phyloP scores from a whole-genome alignment of 1,140 invertebrate genomes.

The Parasteatoda tepidariorum region DNA sequence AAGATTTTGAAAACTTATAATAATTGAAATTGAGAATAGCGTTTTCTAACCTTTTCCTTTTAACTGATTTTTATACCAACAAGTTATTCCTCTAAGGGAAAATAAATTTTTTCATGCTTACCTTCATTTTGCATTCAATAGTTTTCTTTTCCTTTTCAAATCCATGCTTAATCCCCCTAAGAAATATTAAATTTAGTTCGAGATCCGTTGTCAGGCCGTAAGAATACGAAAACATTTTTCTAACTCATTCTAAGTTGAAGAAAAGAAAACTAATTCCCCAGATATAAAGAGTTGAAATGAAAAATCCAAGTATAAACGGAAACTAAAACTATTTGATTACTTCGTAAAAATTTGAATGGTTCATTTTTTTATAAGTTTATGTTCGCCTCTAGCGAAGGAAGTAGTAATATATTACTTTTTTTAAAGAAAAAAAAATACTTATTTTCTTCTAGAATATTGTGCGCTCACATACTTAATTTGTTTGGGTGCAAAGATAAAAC shows the following conservation, averaged over 20 bases:
- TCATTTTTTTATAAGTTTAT: conserved; percentile 40
- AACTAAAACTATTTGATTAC: conserved; percentile 58
- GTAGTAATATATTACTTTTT: conserved; percentile 37
- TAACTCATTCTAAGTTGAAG: background rate
- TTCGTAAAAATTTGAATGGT: conserved; percentile 57
- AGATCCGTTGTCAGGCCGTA: conserved; percentile 13
- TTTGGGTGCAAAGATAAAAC: conserved; percentile 16
- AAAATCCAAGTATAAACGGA: conserved; percentile 53
- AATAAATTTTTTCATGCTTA: background rate
- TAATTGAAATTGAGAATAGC: too few relatives aligned
- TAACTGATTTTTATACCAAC: background rate
- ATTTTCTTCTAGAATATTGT: conserved; percentile 20
- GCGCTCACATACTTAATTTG: conserved; percentile 45
- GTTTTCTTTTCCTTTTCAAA: conserved; percentile 15
- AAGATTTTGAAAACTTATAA: too few relatives aligned
- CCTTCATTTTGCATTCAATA: conserved; percentile 31
- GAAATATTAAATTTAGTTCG: conserved; percentile 57
- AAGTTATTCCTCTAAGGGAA: conserved; percentile 1
- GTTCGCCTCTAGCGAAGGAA: conserved; percentile 33
- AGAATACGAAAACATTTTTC: conserved; percentile 8
- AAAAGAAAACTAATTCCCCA: conserved; percentile 52
- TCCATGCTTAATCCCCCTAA: conserved; percentile 46
- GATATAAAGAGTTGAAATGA: conserved; percentile 51
- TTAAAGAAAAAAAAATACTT: background rate
- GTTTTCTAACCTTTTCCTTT: background rate